Percentiles rank a stretch among this genome's conserved stretches.
Evolutionary conservation across 2,888 invertebrate species (phyloP).

Genomic region (Eledona agricola): DNA sequence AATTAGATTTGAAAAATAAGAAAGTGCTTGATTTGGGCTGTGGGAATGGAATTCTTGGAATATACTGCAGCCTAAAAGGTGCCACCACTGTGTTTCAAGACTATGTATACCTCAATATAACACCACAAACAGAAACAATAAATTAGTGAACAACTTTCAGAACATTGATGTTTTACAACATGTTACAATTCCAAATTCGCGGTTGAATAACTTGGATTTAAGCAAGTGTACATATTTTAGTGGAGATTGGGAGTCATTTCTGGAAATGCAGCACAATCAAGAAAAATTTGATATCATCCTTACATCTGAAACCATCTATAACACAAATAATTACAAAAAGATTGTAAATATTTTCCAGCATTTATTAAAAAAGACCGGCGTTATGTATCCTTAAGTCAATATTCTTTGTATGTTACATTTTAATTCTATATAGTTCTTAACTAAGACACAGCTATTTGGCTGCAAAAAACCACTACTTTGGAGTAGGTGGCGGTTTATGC

Average conservation of each 20-base stretch:
- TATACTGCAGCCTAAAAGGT: constrained; percentile 74
- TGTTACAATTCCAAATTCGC: constrained; percentile 84
- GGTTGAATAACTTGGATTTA: constrained; percentile 56
- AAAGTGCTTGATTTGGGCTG: constrained; percentile 89
- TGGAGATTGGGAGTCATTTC: constrained; percentile 72
- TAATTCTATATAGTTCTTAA: too few species aligned
- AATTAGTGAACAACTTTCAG: constrained; percentile 66
- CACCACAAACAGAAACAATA: not conserved
- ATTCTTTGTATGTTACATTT: constrained; percentile 11
- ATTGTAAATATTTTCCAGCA: constrained; percentile 74
- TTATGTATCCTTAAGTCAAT: constrained; percentile 67
- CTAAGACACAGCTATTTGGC: constrained; percentile 72
- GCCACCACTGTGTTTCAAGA: constrained; percentile 88
- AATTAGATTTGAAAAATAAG: constrained; percentile 63
- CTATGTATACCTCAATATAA: constrained; percentile 79
- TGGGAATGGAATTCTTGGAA: constrained; percentile 90
- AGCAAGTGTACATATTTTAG: constrained; percentile 69
- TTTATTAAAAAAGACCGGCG: constrained; percentile 70
- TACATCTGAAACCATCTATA: constrained; percentile 94
- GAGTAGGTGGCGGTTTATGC: constrained; percentile 87
- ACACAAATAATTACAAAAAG: constrained; percentile 79
- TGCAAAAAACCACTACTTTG: constrained; percentile 94
- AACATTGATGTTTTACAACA: constrained; percentile 83
- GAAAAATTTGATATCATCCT: constrained; percentile 83
- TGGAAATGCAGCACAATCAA: constrained; percentile 57